Evolutionary conservation across 2,113 vertebrate genomes (phyloP).

Genomic region (Piaya cayana): DNA sequence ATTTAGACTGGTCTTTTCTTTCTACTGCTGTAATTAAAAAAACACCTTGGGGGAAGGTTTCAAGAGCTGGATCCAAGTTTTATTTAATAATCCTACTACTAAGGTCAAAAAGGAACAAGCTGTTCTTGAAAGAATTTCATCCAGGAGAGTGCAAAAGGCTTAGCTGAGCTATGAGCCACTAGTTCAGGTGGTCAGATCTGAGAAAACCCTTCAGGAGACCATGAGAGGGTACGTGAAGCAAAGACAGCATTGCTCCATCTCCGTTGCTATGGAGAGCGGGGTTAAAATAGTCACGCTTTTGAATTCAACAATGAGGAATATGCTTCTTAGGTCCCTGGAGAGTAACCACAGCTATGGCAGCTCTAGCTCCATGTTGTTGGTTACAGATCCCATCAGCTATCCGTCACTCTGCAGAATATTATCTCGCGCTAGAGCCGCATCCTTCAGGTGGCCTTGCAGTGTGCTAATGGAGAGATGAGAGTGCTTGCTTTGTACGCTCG

Average conservation of each 20-base stretch:
- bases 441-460: not conserved
- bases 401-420: not conserved
- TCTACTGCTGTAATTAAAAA: slow-evolving; percentile 54
- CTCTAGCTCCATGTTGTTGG: not conserved
- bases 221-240: not conserved
- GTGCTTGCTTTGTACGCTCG: not conserved
- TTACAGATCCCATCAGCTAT: rapidly evolving
- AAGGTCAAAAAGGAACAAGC: not conserved
- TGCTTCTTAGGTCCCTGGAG: not conserved
- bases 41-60: slow-evolving; percentile 38
- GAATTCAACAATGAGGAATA: not conserved
- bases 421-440: rapidly evolving
- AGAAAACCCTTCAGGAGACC: not conserved
- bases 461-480: rapidly evolving
- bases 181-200: not conserved
- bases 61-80: not conserved
- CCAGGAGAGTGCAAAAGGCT: not conserved
- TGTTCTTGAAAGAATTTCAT: slow-evolving; percentile 22
- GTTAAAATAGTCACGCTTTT: not conserved
- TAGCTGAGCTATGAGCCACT: not conserved
- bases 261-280: not conserved
- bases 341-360: rapidly evolving
- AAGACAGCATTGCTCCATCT: not conserved
- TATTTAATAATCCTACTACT: slow-evolving; percentile 2
- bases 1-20: slow-evolving; percentile 44